Evolutionary conservation across 2,888 invertebrate genomes (phyloP).

Genomic region (Spisula subtruncata): DNA sequence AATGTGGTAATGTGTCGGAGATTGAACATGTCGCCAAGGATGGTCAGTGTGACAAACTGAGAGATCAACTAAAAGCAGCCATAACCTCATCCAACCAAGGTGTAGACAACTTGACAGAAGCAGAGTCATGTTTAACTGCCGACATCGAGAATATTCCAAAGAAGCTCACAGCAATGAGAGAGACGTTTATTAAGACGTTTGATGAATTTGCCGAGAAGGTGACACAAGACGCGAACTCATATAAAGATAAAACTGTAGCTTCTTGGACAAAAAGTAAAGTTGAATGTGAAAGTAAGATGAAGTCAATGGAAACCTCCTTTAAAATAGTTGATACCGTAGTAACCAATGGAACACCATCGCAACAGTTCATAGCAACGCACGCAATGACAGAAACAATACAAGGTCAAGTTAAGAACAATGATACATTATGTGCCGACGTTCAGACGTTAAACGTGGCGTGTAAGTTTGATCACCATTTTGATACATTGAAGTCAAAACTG

Average conservation of each 20-base stretch:
- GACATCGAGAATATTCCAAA: not conserved
- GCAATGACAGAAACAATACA: not conserved
- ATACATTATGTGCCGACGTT: not conserved
- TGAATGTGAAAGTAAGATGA: not conserved
- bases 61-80: not conserved
- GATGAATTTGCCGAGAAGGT: not conserved
- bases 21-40: not conserved
- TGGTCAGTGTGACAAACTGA: not conserved
- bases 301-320: not conserved
- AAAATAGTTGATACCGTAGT: not conserved
- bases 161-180: not conserved
- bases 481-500: not conserved
- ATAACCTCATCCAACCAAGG: not conserved
- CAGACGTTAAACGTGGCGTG: not conserved
- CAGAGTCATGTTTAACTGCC: not conserved
- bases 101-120: not conserved
- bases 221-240: not conserved
- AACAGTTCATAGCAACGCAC: slow-evolving; percentile 2
- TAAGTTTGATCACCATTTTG: not conserved
- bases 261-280: not conserved
- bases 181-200: not conserved
- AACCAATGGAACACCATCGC: not conserved
- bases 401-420: not conserved
- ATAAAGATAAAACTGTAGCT: not conserved
- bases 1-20: not conserved